Conservation (phyloP, 1,140 invertebrate species). For the Daktulosphaira vitifoliae region DNA sequence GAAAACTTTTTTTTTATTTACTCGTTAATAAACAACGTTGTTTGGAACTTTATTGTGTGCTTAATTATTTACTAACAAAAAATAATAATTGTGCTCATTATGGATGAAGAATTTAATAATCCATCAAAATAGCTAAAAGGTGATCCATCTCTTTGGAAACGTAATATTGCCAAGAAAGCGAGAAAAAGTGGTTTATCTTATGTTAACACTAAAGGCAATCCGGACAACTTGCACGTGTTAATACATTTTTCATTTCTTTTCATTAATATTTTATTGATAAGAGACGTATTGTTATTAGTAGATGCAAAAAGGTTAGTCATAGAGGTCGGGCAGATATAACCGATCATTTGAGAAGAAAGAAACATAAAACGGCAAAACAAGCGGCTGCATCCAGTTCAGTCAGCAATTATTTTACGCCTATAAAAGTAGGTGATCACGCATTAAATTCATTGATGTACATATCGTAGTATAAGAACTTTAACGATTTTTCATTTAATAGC, state of each 20-base stretch:
- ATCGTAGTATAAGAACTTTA: too few relatives aligned
- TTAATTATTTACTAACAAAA: too few relatives aligned
- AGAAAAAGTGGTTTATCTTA: background rate
- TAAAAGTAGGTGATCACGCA: slow-evolving; percentile 1
- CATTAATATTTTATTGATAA: background rate
- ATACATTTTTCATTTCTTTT: background rate
- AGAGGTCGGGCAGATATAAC: background rate
- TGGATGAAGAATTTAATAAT: background rate
- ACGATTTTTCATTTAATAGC: too few relatives aligned
- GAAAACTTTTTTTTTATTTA: background rate
- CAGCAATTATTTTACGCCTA: slow-evolving; percentile 9
- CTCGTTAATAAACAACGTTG: background rate
- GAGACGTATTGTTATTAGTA: background rate
- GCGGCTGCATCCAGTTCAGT: background rate
- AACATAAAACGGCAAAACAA: slow-evolving; percentile 15
- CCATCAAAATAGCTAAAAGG: background rate
- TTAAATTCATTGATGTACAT: too few relatives aligned
- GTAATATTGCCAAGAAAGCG: background rate
- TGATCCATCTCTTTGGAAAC: background rate
- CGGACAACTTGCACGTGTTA: background rate
- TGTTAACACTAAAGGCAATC: background rate
- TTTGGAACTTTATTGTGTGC: background rate
- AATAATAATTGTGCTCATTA: background rate
- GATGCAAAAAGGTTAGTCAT: background rate
- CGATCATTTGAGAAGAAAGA: slow-evolving; percentile 4